Evolutionary conservation across 2,113 vertebrate species (phyloP), one percentile per base, ranked within the genome.

Genomic region (Channa maculata): DNA sequence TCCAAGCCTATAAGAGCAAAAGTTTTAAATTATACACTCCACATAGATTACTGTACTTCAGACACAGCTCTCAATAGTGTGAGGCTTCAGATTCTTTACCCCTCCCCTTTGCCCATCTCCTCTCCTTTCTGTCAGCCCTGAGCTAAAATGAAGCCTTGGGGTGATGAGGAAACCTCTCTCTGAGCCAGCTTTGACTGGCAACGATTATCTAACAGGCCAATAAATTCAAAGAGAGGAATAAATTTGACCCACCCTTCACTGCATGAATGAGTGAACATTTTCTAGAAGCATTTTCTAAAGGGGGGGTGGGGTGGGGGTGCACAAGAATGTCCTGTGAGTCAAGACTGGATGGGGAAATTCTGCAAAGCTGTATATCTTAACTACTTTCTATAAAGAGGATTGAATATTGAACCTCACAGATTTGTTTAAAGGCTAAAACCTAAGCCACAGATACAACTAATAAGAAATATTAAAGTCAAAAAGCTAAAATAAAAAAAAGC

Each of bases 191-290:
- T 83, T 86, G 71, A 65, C 77, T 68, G 46, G 12, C 6, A 33
- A 74, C 67, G 39, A 85, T 87, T 77, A 88, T 84, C 82, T 69
- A 82, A 80, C 80, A 53, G 13, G 63, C 63, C 68, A 71, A 76
- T 86, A 88, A 24, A 24, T 24, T 24, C 24, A 24, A 24, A 24
- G 24, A 24, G 24, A 24, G 24, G 24, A 24, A 24, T 24, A 24
- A 24, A 66, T 63, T 48, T 65, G 9, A 57, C 13, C 8, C 10
- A 45, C 1, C 5, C 13, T 41, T 57, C 14, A 44, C 43, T 14
- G 39, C 14, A 38, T 24, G 53, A 34, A 15, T 24, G 8, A 12
- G 5, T 36, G 63, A 41, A 46, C 1, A 3, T 52, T 63, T 51
- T 54, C 7, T 14, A 46, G 58, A 58, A 75, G n/a, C 1, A 3